Percentiles rank a stretch among this genome's conserved stretches.
These are phyloP conservation scores for Cyphomyrus discorhynchus DNA, from an alignment of 2,113 vertebrate genomes.

Conservation along the genomic window DNA sequence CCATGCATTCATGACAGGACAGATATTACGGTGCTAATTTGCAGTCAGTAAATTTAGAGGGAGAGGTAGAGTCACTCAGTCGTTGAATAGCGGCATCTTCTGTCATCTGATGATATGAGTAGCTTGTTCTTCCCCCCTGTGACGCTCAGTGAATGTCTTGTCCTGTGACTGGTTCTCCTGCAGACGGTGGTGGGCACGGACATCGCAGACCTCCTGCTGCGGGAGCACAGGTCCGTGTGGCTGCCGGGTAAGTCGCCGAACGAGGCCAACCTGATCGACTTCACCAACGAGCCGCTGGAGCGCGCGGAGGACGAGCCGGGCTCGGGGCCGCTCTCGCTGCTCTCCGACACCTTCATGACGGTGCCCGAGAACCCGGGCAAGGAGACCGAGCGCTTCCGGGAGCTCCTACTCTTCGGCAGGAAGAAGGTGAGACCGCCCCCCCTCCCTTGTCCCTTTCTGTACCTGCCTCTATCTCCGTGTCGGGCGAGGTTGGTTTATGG, in stretches of 20 bases:
- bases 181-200: conserved; percentile 96
- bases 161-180: neutral
- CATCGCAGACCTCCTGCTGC: conserved; percentile 83
- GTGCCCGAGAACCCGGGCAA: conserved; percentile 66
- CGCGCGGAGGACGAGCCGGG: conserved; percentile 77
- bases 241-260: conserved; percentile 92
- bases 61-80: neutral
- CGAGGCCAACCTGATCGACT: conserved; percentile 93
- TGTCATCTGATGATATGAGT: neutral
- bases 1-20: neutral
- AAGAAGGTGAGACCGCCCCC: conserved; percentile 70
- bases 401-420: conserved; percentile 86
- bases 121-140: neutral
- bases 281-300: conserved; percentile 81
- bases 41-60: neutral
- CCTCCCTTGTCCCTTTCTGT: neutral
- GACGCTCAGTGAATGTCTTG: neutral
- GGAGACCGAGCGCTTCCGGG: conserved; percentile 89
- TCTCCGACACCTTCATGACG: conserved; percentile 71
- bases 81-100: neutral
- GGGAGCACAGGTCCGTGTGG: conserved; percentile 89
- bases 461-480: neutral
- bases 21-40: neutral
- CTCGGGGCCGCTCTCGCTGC: conserved; percentile 80
- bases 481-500: neutral